A percentile compares a stretch with the other conserved stretches of the same genome.
Conservation (phyloP, 2,888 invertebrate genomes). For the Chalcosyrphus nemorum region DNA sequence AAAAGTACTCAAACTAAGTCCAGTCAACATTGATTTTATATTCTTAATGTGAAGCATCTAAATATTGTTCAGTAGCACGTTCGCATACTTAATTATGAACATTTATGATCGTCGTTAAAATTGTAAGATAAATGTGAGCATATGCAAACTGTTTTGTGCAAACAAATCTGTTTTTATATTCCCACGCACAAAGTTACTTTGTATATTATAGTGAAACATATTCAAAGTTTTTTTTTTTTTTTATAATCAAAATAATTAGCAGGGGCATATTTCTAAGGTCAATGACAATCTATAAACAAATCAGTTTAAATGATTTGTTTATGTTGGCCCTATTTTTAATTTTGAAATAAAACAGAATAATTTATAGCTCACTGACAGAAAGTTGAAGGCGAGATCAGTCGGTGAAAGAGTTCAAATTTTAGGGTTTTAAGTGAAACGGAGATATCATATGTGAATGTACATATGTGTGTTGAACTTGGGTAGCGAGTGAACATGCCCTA, state of each 20-base stretch:
- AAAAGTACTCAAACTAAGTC: too few species aligned
- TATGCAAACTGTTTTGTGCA: slow-evolving; percentile 2
- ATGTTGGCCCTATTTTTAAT: neutral
- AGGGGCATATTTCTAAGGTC: neutral
- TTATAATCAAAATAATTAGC: slow-evolving; percentile 1
- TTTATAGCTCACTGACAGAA: too few species aligned
- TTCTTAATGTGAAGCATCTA: too few species aligned
- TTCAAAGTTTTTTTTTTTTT: too few species aligned
- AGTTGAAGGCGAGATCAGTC: too few species aligned
- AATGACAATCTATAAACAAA: neutral
- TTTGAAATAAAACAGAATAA: neutral
- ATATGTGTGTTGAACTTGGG: neutral
- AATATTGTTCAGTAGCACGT: neutral
- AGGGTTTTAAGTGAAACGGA: too few species aligned
- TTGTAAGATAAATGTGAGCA: neutral
- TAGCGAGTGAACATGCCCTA: too few species aligned
- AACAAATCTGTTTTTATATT: neutral
- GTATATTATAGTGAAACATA: neutral
- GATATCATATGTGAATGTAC: neutral
- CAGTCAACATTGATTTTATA: too few species aligned
- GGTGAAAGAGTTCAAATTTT: too few species aligned
- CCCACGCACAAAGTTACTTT: neutral
- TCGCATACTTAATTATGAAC: neutral
- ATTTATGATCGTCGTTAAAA: slow-evolving; percentile 1
- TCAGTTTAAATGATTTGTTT: neutral